phyloP scores from a whole-genome alignment of 1,140 invertebrate genomes.

The Helicoverpa armigera region DNA sequence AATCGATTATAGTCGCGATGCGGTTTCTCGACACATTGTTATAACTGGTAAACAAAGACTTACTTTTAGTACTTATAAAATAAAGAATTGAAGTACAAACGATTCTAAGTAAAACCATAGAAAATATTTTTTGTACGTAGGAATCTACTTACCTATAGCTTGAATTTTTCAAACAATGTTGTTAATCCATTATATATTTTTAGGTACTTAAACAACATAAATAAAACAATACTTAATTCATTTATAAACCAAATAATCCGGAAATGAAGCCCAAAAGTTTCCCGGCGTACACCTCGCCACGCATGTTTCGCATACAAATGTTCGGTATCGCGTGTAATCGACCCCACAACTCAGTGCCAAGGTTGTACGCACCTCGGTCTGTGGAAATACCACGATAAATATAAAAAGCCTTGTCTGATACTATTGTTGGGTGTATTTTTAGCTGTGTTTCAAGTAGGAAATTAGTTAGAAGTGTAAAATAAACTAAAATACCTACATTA shows the following conservation, averaged over 20 bases:
- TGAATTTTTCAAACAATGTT: not conserved
- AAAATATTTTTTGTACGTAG: too few relatives aligned
- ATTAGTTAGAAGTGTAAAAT: too few relatives aligned
- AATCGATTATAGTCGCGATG: slow-evolving; percentile 5
- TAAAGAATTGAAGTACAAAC: too few relatives aligned
- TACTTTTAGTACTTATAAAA: too few relatives aligned
- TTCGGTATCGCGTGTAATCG: slow-evolving; percentile 43
- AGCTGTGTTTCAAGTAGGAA: not conserved
- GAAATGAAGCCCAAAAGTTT: slow-evolving; percentile 48
- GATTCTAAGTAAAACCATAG: too few relatives aligned
- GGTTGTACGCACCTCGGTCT: slow-evolving; percentile 42
- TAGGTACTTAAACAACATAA: not conserved
- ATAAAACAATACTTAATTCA: not conserved
- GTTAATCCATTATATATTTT: too few relatives aligned
- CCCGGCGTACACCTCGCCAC: slow-evolving; percentile 40
- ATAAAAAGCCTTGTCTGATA: slow-evolving; percentile 10
- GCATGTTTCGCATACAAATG: slow-evolving; percentile 50
- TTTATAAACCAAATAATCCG: slow-evolving; percentile 32
- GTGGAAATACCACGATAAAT: slow-evolving; percentile 15
- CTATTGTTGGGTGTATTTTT: not conserved
- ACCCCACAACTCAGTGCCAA: slow-evolving; percentile 52
- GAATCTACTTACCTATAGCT: too few relatives aligned
- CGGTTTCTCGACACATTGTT: slow-evolving; percentile 2
- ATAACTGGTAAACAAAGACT: not conserved
- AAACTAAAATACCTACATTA: too few relatives aligned